These are phyloP conservation scores for Drosophila funebris DNA, from an alignment of 1,140 invertebrate genomes.

Conservation along the genomic window DNA sequence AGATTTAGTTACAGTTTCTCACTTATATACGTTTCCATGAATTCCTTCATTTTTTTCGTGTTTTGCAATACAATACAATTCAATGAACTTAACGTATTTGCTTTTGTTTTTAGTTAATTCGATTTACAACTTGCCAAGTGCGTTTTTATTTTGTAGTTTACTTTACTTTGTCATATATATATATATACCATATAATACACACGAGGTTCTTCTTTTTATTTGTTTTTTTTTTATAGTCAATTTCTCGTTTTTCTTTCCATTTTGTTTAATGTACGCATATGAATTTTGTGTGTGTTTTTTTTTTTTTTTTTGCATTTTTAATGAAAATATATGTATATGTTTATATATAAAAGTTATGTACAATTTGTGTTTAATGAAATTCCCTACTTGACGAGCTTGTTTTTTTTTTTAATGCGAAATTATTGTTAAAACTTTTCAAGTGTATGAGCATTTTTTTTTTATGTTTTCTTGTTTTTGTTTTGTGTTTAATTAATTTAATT, in stretches of 20 bases:
- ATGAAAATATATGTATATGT: slow-evolving; percentile 68
- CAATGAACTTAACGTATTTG: slow-evolving; percentile 59
- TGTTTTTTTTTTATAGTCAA: slow-evolving; percentile 39
- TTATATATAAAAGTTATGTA: slow-evolving; percentile 71
- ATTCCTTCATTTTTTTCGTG: slow-evolving; percentile 27
- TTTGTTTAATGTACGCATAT: slow-evolving; percentile 26
- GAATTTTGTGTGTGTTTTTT: slow-evolving; percentile 33
- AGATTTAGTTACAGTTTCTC: slow-evolving; percentile 81
- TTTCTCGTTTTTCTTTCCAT: slow-evolving; percentile 40
- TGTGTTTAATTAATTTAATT: slow-evolving; percentile 46
- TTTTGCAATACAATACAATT: slow-evolving; percentile 53
- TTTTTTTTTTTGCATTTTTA: slow-evolving; percentile 60
- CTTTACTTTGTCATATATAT: slow-evolving; percentile 43
- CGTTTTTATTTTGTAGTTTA: slow-evolving; percentile 50
- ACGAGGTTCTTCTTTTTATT: slow-evolving; percentile 48
- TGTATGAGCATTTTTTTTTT: slow-evolving; percentile 77
- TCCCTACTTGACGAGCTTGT: slow-evolving; percentile 71
- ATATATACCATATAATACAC: slow-evolving; percentile 62
- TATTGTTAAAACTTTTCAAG: slow-evolving; percentile 82
- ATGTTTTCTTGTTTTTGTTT: slow-evolving; percentile 16
- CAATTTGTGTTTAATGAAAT: slow-evolving; percentile 69
- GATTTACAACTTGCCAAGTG: slow-evolving; percentile 72
- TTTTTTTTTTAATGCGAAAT: slow-evolving; percentile 50
- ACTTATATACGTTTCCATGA: slow-evolving; percentile 50
- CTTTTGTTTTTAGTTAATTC: slow-evolving; percentile 53